Base-by-base conservation (phyloP, 1,140 invertebrate species). In the Oreohelix idahoensis region DNA sequence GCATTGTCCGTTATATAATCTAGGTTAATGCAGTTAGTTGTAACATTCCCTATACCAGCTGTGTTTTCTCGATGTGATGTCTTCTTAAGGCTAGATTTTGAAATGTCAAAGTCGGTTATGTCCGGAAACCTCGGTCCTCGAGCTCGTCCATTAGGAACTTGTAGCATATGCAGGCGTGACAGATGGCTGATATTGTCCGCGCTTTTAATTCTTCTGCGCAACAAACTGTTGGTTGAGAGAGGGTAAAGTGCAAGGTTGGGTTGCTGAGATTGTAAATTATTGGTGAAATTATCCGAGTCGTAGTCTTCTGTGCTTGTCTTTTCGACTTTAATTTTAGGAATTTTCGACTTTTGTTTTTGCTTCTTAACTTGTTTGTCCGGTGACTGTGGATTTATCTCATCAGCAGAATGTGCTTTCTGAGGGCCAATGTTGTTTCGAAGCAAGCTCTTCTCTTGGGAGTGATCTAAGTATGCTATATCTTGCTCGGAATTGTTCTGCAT, bases 261-360 rank as follows among this genome's bases (percentile, higher is more conserved):
- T 10, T 11, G 13, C 13, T n/a, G 4, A 71, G 15, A 23, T 13
- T 49, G 53, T 58, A 23, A 2, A 20, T 58, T 58, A 58, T 23
- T 15, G 15, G 2, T 58, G 1, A 58, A 11, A 10, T 58, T 36
- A 35, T 11, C n/a, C 29, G 23, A 39, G 11, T 35, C 11, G 38
- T 10, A 38, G 2, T 29, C 36, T 29, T n/a, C 23, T 17, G 11
- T 23, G 2, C 11, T n/a, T 38, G 35, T 15, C 5, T 42, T 23
- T 17, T 79, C 53, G 35, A 79, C 77, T 79, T 79, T 79, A 8
- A 79, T 79, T 79, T 79, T 79, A 1, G 77, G 77, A 42, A 66
- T 79, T 66, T 79, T 79, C 0, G 42, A 53, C 20, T 29, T 53
- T 26, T 38, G 4, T 39, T 36, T 63, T 32, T 58, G 15, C 66